Evolutionary conservation across 2,113 vertebrate species (phyloP).

Genomic region (Microtus pennsylvanicus): DNA sequence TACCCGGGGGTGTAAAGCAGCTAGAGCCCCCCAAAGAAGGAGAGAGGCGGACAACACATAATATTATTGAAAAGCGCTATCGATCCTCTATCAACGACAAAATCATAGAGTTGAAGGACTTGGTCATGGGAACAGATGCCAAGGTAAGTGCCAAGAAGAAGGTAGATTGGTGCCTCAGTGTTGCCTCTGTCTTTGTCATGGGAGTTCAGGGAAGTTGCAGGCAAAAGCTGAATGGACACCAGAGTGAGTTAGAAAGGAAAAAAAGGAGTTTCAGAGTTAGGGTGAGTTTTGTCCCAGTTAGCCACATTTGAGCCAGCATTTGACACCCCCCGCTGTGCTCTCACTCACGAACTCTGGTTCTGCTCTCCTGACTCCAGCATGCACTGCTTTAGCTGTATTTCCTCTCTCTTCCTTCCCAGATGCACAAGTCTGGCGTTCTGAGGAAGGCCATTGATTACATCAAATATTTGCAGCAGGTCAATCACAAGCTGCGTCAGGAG

Average conservation of each 20-base stretch:
- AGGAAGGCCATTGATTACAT: constrained; percentile 99
- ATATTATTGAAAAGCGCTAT: constrained; percentile 99
- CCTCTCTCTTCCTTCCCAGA: constrained; percentile 65
- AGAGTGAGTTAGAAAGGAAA: neutral
- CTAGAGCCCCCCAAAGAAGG: constrained; percentile 94
- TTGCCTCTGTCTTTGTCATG: neutral
- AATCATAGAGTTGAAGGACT: constrained; percentile 96
- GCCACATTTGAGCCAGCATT: neutral
- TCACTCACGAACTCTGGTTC: neutral
- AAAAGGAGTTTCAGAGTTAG: neutral
- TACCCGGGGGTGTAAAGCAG: constrained; percentile 87
- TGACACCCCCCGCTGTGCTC: neutral
- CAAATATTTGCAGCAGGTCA: constrained; percentile 97
- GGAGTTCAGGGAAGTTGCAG: neutral
- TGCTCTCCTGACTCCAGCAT: neutral
- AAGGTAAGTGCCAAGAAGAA: constrained; percentile 89
- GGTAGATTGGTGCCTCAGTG: neutral
- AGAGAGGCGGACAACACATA: constrained; percentile 97
- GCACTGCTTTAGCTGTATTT: neutral
- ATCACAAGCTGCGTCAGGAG: constrained; percentile 98
- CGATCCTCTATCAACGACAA: constrained; percentile 99
- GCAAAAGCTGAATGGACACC: neutral
- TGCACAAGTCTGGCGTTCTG: constrained; percentile 98
- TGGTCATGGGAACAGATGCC: constrained; percentile 97
- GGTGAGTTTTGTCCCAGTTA: neutral